phyloP scores from a whole-genome alignment of 1,140 invertebrate species.

The Panagrolaimus sp. region DNA sequence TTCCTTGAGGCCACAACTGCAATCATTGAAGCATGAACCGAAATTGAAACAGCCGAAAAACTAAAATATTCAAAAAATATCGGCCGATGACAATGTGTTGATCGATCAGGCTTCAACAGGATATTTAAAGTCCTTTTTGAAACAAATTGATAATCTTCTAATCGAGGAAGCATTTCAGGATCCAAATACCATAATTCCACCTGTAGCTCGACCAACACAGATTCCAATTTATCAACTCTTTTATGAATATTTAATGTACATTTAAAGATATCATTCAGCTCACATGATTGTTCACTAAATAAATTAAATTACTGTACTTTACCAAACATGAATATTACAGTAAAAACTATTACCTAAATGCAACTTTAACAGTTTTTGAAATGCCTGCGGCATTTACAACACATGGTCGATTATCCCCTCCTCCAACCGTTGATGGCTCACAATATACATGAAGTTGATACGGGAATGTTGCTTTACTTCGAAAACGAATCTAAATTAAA shows the following conservation, averaged over 20 bases:
- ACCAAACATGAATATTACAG: too few relatives aligned
- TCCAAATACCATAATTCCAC: constrained; percentile 34
- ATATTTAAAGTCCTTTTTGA: constrained; percentile 25
- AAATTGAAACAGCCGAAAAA: constrained; percentile 29
- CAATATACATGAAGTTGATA: constrained; percentile 14
- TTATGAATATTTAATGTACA: constrained; percentile 24
- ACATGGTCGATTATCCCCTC: constrained; percentile 16
- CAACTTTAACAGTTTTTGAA: constrained; percentile 15
- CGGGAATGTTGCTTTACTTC: constrained; percentile 20
- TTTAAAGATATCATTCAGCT: constrained; percentile 25
- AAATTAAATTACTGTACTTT: too few relatives aligned
- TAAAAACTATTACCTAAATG: too few relatives aligned
- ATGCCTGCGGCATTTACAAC: constrained; percentile 13
- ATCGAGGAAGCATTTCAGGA: constrained; percentile 20
- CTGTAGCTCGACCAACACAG: constrained; percentile 19
- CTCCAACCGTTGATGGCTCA: constrained; percentile 4
- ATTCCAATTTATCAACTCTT: constrained; percentile 23
- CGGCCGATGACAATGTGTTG: constrained; percentile 27
- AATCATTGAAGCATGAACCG: constrained; percentile 28
- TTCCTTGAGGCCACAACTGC: constrained; percentile 19
- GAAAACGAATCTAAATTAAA: constrained; percentile 24
- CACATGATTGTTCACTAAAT: constrained; percentile 22
- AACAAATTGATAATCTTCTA: constrained; percentile 25
- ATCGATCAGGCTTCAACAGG: constrained; percentile 20
- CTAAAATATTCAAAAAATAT: constrained; percentile 31